Percentiles rank a stretch among this genome's conserved stretches.
Evolutionary conservation across 2,113 vertebrate genomes (phyloP).

Genomic region (Grantiella picta): DNA sequence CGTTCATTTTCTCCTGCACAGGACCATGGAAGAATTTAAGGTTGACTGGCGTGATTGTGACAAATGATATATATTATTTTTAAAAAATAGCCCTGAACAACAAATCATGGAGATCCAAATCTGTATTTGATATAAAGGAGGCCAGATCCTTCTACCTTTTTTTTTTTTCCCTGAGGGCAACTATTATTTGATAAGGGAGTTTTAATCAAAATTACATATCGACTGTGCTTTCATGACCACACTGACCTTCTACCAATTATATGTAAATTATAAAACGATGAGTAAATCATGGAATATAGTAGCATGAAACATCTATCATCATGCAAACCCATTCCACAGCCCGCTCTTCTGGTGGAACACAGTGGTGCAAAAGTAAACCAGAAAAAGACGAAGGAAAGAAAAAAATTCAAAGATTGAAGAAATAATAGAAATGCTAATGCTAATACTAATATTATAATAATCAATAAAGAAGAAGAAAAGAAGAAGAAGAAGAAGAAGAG

Average conservation of each 20-base stretch:
- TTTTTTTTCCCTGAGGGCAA: background rate
- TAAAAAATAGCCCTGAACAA: background rate
- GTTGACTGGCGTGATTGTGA: background rate
- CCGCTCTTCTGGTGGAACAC: background rate
- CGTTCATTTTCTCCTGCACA: background rate
- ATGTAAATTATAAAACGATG: slow-evolving; percentile 6
- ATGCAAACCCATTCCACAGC: background rate
- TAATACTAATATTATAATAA: background rate
- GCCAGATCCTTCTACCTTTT: background rate
- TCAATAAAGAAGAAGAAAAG: background rate
- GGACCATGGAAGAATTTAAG: background rate
- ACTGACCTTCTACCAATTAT: background rate
- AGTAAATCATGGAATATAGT: background rate
- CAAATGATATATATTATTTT: background rate
- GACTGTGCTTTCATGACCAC: background rate
- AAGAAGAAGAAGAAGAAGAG: background rate
- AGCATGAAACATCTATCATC: background rate
- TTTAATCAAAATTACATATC: background rate
- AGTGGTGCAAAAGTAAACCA: background rate
- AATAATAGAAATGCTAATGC: no score
- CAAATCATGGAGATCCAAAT: background rate
- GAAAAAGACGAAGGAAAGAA: background rate
- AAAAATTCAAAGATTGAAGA: background rate
- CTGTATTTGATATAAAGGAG: background rate
- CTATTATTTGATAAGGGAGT: background rate